Evolutionary conservation across 2,888 invertebrate genomes (phyloP).

Genomic region (Diaprepes abbreviatus): DNA sequence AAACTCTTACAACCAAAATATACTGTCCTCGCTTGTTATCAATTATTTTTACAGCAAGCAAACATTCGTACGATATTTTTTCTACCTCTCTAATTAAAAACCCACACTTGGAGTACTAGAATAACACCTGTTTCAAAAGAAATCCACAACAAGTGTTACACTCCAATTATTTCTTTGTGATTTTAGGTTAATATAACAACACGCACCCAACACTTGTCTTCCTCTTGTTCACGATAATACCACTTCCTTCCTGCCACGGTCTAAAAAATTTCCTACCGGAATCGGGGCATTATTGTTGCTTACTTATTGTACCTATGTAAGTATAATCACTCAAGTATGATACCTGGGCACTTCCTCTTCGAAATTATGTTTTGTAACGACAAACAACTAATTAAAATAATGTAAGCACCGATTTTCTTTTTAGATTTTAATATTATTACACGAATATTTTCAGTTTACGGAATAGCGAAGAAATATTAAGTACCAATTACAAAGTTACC

Average conservation of each 20-base stretch:
- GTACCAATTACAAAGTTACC: too few relatives aligned
- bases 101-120: too few relatives aligned
- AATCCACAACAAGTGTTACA: slow-evolving; percentile 14
- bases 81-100: too few relatives aligned
- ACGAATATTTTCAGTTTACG: too few relatives aligned
- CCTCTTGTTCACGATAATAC: slow-evolving; percentile 19
- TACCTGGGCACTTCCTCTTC: slow-evolving; percentile 36
- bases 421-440: too few relatives aligned
- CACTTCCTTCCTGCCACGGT: slow-evolving; percentile 46
- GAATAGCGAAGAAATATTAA: too few relatives aligned
- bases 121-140: not conserved
- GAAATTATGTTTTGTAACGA: slow-evolving; percentile 13
- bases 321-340: slow-evolving; percentile 22
- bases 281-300: slow-evolving; percentile 41
- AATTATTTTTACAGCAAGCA: too few relatives aligned
- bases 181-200: slow-evolving; percentile 34
- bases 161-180: slow-evolving; percentile 4
- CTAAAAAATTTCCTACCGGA: slow-evolving; percentile 35
- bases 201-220: slow-evolving; percentile 9
- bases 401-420: too few relatives aligned
- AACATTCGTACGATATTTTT: too few relatives aligned
- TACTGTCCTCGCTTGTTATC: too few relatives aligned
- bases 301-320: slow-evolving; percentile 30
- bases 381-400: not conserved
- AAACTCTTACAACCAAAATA: too few relatives aligned